Percentiles rank a stretch among this genome's conserved stretches.
Evolutionary conservation across 2,113 vertebrate species (phyloP).

Genomic region (Epinephelus cyanopodus): DNA sequence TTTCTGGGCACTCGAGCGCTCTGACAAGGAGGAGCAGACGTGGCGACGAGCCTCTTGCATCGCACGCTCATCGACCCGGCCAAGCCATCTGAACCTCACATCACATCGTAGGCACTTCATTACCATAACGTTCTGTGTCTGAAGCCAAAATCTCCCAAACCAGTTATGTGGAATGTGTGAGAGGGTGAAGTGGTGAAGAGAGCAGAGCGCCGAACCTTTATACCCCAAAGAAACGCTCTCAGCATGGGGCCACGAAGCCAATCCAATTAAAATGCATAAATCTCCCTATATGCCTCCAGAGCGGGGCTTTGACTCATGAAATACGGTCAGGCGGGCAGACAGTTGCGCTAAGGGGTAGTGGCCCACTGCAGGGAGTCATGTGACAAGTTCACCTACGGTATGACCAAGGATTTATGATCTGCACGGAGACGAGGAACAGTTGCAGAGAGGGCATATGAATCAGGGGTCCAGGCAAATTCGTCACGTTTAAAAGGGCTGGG

Average conservation of each 20-base stretch:
- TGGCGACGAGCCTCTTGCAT: slow-evolving; percentile 8
- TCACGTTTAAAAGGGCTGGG: slow-evolving; percentile 63
- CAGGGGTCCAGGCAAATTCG: slow-evolving; percentile 64
- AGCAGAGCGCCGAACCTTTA: slow-evolving; percentile 53
- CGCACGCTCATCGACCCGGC: background rate
- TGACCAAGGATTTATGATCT: slow-evolving; percentile 76
- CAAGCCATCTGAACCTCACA: slow-evolving; percentile 24
- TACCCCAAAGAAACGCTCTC: slow-evolving; percentile 64
- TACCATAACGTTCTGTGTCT: slow-evolving; percentile 28
- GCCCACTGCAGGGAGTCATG: slow-evolving; percentile 68
- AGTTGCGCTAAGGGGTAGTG: slow-evolving; percentile 61
- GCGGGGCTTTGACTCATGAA: slow-evolving; percentile 72
- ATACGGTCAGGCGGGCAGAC: slow-evolving; percentile 67
- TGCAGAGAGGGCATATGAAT: slow-evolving; percentile 68
- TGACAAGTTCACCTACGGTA: slow-evolving; percentile 68
- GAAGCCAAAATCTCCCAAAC: slow-evolving; percentile 34
- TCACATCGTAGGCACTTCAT: slow-evolving; percentile 37
- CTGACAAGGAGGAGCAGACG: slow-evolving; percentile 29
- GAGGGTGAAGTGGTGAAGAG: slow-evolving; percentile 23
- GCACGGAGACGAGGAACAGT: slow-evolving; percentile 62
- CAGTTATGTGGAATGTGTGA: slow-evolving; percentile 15
- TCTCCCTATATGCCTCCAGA: slow-evolving; percentile 65
- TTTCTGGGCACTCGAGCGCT: slow-evolving; percentile 21
- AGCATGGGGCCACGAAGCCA: slow-evolving; percentile 67
- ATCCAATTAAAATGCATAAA: slow-evolving; percentile 83